Evolutionary conservation across 2,888 invertebrate species (phyloP).

Genomic region (Athalia cordata): DNA sequence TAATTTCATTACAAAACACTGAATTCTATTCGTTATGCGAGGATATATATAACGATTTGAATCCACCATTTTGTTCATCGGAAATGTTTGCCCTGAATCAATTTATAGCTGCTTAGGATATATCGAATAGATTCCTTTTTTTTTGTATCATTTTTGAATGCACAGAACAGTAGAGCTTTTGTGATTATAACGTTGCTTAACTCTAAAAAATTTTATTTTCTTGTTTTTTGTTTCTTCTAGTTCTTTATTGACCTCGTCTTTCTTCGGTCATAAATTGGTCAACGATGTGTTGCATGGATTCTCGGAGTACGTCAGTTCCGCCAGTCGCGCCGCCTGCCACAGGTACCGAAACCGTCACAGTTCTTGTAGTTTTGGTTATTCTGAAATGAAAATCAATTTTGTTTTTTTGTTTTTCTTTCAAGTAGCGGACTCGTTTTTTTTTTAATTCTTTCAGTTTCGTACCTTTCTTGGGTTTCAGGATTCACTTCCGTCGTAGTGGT

Average conservation of each 20-base stretch:
- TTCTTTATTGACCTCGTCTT: conserved; percentile 72
- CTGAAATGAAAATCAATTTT: conserved; percentile 65
- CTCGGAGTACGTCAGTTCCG: conserved; percentile 71
- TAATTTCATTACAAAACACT: conserved; percentile 34
- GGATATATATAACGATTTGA: conserved; percentile 51
- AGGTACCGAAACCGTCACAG: conserved; percentile 71
- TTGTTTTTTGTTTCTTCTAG: not conserved
- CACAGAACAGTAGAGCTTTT: conserved; percentile 15
- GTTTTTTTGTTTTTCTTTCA: conserved; percentile 19
- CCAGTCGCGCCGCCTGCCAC: conserved; percentile 54
- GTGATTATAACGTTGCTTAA: too few species aligned
- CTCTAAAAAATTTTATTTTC: too few species aligned
- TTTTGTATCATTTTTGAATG: not conserved
- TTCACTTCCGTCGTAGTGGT: conserved; percentile 75
- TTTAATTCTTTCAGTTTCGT: conserved; percentile 48
- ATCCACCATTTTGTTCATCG: conserved; percentile 44
- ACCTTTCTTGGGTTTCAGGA: conserved; percentile 76
- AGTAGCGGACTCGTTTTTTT: not conserved
- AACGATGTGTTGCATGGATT: conserved; percentile 76
- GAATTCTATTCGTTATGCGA: conserved; percentile 53
- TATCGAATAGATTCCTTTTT: conserved; percentile 24
- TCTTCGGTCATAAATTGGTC: conserved; percentile 77
- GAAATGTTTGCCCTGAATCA: conserved; percentile 47
- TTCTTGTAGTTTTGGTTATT: conserved; percentile 75
- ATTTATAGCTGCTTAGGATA: conserved; percentile 35